Percentiles rank a stretch among this genome's conserved stretches.
Conservation (phyloP, 2,888 invertebrate genomes). For the Acrobeloides nanus region DNA sequence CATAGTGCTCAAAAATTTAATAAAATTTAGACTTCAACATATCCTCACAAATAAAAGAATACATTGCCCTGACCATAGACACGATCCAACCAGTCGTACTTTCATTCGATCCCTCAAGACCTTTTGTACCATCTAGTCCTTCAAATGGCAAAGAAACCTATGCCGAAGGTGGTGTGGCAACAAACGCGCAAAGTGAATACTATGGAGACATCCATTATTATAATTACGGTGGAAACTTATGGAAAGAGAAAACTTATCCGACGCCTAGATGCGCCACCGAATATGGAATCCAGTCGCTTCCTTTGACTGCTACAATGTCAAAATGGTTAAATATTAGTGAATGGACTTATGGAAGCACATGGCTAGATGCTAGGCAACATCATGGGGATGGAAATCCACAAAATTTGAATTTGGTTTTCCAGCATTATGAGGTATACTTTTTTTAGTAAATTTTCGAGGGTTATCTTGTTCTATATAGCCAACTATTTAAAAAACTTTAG, state of each 20-base stretch:
- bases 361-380: slow-evolving; percentile 64
- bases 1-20: no score
- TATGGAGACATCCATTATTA: slow-evolving; percentile 87
- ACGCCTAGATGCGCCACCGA: slow-evolving; percentile 84
- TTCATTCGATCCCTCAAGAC: no score
- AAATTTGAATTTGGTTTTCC: slow-evolving; percentile 6
- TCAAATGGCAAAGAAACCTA: no score
- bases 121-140: no score
- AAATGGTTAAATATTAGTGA: slow-evolving; percentile 25
- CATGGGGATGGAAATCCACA: slow-evolving; percentile 59
- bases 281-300: slow-evolving; percentile 86
- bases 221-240: slow-evolving; percentile 70
- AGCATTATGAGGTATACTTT: slow-evolving; percentile 62
- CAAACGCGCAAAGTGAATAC: slow-evolving; percentile 69
- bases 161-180: slow-evolving; percentile 66
- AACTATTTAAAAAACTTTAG: no score
- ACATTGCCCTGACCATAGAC: no score
- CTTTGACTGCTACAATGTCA: slow-evolving; percentile 55
- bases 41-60: no score
- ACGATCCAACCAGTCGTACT: no score
- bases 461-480: slow-evolving; percentile 36
- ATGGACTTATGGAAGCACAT: slow-evolving; percentile 23
- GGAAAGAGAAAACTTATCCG: slow-evolving; percentile 72
- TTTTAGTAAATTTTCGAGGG: slow-evolving; percentile 36
- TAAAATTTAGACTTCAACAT: no score